Conservation (phyloP, 2,888 invertebrate genomes). For the Parelbella ahira region DNA sequence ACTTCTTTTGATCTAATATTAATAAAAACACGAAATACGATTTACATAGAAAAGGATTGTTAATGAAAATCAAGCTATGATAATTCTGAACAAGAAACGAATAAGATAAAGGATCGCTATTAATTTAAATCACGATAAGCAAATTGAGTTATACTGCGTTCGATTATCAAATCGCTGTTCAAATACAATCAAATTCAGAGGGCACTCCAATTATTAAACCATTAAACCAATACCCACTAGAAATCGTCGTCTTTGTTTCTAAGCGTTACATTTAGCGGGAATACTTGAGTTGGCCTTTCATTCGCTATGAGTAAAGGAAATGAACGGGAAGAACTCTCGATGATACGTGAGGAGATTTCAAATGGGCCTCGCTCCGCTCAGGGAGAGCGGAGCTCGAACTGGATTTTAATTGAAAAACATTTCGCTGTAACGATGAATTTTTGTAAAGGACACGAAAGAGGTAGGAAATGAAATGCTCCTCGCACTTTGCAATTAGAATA, state of each 20-base stretch:
- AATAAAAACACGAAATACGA: too few relatives aligned
- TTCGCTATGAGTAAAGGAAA: conserved; percentile 36
- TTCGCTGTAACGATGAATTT: conserved; percentile 11
- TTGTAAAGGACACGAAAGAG: conserved; percentile 16
- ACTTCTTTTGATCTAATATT: too few relatives aligned
- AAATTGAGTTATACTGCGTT: too few relatives aligned
- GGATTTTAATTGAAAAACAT: conserved; percentile 38
- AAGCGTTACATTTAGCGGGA: conserved; percentile 6
- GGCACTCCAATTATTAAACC: not conserved
- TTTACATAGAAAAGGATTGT: too few relatives aligned
- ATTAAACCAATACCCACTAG: conserved; percentile 6
- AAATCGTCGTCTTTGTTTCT: conserved; percentile 14
- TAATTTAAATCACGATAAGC: too few relatives aligned
- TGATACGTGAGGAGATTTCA: conserved; percentile 35
- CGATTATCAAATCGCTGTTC: too few relatives aligned
- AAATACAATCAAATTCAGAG: not conserved
- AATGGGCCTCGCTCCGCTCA: conserved; percentile 33
- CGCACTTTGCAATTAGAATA: conserved; percentile 23
- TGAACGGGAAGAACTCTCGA: conserved; percentile 33
- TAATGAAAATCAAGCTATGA: too few relatives aligned
- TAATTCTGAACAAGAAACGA: too few relatives aligned
- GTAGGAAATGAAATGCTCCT: conserved; percentile 17
- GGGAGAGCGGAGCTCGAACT: conserved; percentile 30
- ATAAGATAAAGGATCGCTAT: too few relatives aligned
- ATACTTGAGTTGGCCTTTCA: conserved; percentile 29